Evolutionary conservation across 2,797 vertebrate species (phyloP).

Genomic region (Ceryle rudis): DNA sequence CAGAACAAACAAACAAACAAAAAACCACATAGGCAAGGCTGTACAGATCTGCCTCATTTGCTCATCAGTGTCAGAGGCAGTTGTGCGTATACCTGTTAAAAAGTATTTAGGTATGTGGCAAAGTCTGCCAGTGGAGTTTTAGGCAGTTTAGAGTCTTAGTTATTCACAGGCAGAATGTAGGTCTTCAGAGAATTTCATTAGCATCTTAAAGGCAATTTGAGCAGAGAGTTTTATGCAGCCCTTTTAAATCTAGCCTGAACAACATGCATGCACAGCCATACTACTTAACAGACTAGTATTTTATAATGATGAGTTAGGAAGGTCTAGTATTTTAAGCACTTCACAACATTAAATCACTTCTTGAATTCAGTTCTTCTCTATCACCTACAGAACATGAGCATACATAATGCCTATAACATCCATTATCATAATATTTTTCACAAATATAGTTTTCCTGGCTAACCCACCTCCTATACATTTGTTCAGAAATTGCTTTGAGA

Average conservation of each 20-base stretch:
- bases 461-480: not conserved
- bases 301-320: not conserved
- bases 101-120: not conserved
- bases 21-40: not conserved
- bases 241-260: not conserved
- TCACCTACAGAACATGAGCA: not conserved
- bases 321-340: not conserved
- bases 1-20: too few relatives aligned
- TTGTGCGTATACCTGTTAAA: fast-evolving
- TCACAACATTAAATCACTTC: not conserved
- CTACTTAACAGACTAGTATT: not conserved
- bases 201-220: not conserved
- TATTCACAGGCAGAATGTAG: not conserved
- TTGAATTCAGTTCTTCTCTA: not conserved
- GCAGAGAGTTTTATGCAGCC: not conserved
- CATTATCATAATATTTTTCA: not conserved
- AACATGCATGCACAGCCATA: not conserved
- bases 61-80: not conserved
- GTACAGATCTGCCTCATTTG: not conserved
- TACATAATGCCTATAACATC: not conserved
- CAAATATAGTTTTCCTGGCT: not conserved
- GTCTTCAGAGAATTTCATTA: not conserved
- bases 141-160: not conserved
- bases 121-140: not conserved
- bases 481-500: not conserved